phyloP scores from a whole-genome alignment of 1,140 invertebrate genomes.

The Scaptodrosophila lebanonensis region DNA sequence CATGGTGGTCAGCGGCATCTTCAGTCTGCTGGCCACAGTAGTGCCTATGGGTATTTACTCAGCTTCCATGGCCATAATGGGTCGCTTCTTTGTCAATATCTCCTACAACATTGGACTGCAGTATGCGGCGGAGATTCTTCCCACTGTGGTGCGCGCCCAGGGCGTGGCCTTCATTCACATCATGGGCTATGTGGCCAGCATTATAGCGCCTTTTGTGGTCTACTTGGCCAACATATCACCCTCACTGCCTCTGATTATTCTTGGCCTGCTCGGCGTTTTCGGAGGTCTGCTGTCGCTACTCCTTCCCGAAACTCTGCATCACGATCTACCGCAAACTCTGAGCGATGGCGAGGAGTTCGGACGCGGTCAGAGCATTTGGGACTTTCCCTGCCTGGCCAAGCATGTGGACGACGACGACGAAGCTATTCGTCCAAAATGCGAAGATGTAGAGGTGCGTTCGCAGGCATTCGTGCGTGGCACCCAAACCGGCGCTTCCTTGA shows the following conservation, averaged over 20 bases:
- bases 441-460: slow-evolving; percentile 60
- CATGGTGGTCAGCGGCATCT: slow-evolving; percentile 87
- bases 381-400: slow-evolving; percentile 83
- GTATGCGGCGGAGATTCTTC: slow-evolving; percentile 90
- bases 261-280: slow-evolving; percentile 85
- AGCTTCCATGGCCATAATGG: slow-evolving; percentile 86
- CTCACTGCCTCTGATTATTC: slow-evolving; percentile 85
- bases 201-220: slow-evolving; percentile 89
- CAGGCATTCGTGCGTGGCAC: slow-evolving; percentile 66
- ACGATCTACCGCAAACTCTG: slow-evolving; percentile 88
- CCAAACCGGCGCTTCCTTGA: slow-evolving; percentile 78
- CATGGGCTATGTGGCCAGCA: slow-evolving; percentile 90
- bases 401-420: slow-evolving; percentile 51
- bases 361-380: slow-evolving; percentile 86
- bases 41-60: slow-evolving; percentile 84
- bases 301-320: slow-evolving; percentile 89
- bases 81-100: slow-evolving; percentile 90
- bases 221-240: slow-evolving; percentile 85
- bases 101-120: slow-evolving; percentile 93
- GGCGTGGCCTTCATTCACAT: slow-evolving; percentile 91
- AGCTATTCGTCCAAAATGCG: slow-evolving; percentile 45
- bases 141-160: slow-evolving; percentile 90
- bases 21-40: slow-evolving; percentile 86
- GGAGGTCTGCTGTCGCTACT: slow-evolving; percentile 86
- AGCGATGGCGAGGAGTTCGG: slow-evolving; percentile 91